phyloP scores from a whole-genome alignment of 2,113 vertebrate genomes.

The Silurus meridionalis region DNA sequence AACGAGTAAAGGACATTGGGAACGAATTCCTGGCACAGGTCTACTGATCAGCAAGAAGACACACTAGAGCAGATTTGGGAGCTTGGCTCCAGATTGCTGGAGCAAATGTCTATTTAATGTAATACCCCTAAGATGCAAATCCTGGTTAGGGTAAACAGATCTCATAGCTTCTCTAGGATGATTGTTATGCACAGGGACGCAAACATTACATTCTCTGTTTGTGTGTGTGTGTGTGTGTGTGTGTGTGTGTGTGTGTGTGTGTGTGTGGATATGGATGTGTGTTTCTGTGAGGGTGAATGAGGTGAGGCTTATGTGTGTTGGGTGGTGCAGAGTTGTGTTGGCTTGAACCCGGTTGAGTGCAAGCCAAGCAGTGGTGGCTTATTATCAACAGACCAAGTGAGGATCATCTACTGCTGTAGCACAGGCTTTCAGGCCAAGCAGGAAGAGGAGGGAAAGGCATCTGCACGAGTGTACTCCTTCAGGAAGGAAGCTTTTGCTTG shows the following conservation, averaged over 20 bases:
- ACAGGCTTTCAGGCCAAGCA: conserved; percentile 25
- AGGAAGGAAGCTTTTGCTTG: conserved; percentile 61
- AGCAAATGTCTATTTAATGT: conserved; percentile 40
- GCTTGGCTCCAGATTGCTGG: not conserved
- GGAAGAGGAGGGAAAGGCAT: conserved; percentile 36
- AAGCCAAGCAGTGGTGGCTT: conserved; percentile 24
- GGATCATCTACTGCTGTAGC: conserved; percentile 26
- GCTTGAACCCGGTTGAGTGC: not conserved
- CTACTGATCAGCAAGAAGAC: conserved; percentile 36
- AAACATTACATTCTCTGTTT: conserved; percentile 26
- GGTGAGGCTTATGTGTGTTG: conserved; percentile 31
- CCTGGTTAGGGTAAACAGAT: conserved; percentile 40
- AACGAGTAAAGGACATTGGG: conserved; percentile 40
- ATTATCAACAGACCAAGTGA: conserved; percentile 35
- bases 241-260: too few species aligned
- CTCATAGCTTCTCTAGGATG: conserved; percentile 12
- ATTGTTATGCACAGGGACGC: conserved; percentile 14
- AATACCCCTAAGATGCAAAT: conserved; percentile 52
- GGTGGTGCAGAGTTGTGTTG: conserved; percentile 29
- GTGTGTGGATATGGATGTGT: not conserved
- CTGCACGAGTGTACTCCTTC: conserved; percentile 37
- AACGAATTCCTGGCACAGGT: conserved; percentile 39
- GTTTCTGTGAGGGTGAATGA: conserved; percentile 24
- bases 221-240: conserved; percentile 15
- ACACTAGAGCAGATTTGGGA: conserved; percentile 16